Evolutionary conservation across 1,140 invertebrate species (phyloP).

Genomic region (Mycetomoellerius zeteki): DNA sequence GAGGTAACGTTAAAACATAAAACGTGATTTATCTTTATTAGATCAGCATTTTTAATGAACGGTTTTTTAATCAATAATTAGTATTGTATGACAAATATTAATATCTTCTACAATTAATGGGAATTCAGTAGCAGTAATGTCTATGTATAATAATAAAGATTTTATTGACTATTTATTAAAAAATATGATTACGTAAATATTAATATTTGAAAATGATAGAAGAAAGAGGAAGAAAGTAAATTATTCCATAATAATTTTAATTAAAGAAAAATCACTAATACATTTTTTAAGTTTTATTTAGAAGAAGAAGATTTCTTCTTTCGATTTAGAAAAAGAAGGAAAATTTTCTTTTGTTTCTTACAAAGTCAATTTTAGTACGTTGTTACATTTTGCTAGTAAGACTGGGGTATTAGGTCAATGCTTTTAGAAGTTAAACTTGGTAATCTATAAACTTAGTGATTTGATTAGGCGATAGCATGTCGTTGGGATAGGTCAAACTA

Average conservation of each 20-base stretch:
- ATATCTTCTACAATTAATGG: neutral
- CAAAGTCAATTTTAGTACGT: conserved; percentile 19
- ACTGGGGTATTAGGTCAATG: conserved; percentile 30
- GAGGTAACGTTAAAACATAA: neutral
- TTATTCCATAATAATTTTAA: neutral
- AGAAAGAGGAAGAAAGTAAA: neutral
- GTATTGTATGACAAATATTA: neutral
- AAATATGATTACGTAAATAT: neutral
- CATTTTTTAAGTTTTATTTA: neutral
- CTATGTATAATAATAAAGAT: neutral
- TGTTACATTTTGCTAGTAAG: conserved; percentile 3
- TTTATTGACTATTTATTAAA: neutral
- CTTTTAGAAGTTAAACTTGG: conserved; percentile 40
- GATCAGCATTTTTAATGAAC: conserved; percentile 6
- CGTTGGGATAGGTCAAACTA: neutral
- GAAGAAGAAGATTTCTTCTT: neutral
- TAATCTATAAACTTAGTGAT: conserved; percentile 34
- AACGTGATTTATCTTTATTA: neutral
- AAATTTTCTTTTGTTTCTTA: conserved; percentile 1
- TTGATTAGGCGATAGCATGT: conserved; percentile 16
- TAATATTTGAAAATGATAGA: neutral
- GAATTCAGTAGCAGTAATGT: neutral
- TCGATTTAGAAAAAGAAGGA: too few relatives aligned
- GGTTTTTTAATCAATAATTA: neutral
- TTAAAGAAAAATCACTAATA: neutral